These are phyloP conservation scores for Hyppa rectilinea DNA, from an alignment of 2,888 invertebrate species.

Conservation along the genomic window DNA sequence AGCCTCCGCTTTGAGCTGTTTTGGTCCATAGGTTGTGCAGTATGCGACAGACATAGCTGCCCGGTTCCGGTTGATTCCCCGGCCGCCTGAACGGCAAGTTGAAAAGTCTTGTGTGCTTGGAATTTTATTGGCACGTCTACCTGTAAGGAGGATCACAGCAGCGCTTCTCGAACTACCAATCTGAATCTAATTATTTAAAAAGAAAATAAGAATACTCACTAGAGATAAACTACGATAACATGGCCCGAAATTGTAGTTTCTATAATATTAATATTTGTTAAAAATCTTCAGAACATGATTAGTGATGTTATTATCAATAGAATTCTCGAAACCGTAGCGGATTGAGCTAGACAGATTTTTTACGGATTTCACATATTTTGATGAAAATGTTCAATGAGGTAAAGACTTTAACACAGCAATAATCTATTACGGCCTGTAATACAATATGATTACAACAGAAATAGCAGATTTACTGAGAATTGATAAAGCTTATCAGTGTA, in stretches of 20 bases:
- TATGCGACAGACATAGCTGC: conserved; percentile 26
- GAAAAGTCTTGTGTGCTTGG: conserved; percentile 24
- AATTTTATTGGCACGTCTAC: conserved; percentile 24
- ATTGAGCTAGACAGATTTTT: not conserved
- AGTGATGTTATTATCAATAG: not conserved
- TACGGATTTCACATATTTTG: no score
- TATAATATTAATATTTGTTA: no score
- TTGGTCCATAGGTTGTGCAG: conserved; percentile 27
- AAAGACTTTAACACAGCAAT: not conserved
- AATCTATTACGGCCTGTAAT: not conserved
- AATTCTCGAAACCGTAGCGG: not conserved
- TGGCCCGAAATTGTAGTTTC: no score
- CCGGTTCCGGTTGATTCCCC: conserved; percentile 40
- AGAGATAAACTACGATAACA: no score
- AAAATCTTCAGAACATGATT: not conserved
- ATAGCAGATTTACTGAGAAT: not conserved
- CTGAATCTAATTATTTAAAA: not conserved
- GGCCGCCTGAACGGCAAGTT: conserved; percentile 27
- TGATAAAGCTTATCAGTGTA: conserved; percentile 20
- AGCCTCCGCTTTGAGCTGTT: conserved; percentile 1
- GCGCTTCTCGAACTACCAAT: not conserved
- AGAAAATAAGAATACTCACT: no score
- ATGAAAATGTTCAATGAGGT: no score
- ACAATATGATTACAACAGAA: not conserved
- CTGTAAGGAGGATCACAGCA: not conserved